These are phyloP conservation scores for Hydrophis major DNA, from an alignment of 2,797 vertebrate species.

Conservation along the genomic window DNA sequence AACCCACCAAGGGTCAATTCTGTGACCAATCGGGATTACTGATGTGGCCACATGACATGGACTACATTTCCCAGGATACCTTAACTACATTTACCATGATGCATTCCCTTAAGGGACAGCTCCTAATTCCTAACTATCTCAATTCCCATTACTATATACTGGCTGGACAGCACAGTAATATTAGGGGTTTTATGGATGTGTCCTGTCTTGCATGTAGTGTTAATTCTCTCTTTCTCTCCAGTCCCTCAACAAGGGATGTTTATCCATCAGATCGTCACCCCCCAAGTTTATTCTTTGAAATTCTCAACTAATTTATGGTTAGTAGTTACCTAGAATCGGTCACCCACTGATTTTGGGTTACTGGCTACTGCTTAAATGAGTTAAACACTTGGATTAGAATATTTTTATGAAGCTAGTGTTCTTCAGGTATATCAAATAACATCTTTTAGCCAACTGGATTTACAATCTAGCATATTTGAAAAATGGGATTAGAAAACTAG, in stretches of 20 bases:
- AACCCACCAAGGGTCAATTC: no score
- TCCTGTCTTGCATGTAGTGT: not conserved
- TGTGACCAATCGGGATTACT: no score
- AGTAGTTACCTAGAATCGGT: slow-evolving; percentile 48
- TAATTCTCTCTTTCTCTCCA: not conserved
- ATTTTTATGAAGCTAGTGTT: not conserved
- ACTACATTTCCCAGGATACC: no score
- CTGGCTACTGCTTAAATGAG: slow-evolving; percentile 56
- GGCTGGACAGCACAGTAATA: not conserved
- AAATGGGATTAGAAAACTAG: no score
- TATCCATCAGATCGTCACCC: not conserved
- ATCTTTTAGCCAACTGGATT: not conserved
- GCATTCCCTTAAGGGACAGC: no score
- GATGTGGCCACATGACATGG: no score
- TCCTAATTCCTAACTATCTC: no score
- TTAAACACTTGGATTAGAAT: not conserved
- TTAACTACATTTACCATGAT: no score
- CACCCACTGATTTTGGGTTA: slow-evolving; percentile 60
- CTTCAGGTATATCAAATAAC: not conserved
- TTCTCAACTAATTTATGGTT: slow-evolving; percentile 36
- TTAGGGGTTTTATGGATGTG: not conserved
- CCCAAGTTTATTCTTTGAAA: not conserved
- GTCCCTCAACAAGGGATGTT: no score
- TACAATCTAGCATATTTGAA: not conserved
- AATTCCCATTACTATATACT: no score